These are phyloP conservation scores for Calypte anna DNA, from an alignment of 2,113 vertebrate genomes.

Conservation along the genomic window DNA sequence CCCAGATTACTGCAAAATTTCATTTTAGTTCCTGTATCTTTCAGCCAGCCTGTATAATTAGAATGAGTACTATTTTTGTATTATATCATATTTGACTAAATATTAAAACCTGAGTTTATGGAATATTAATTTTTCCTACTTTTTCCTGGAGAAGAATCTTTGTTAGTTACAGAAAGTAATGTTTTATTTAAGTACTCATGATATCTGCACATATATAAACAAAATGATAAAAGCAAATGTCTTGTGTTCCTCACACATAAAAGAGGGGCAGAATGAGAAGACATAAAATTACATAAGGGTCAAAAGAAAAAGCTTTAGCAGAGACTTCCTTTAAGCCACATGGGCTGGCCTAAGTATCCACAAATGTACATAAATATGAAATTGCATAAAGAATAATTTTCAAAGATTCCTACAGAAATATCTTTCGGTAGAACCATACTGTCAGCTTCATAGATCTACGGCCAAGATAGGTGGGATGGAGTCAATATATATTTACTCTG, in stretches of 20 bases:
- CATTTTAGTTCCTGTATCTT: not conserved
- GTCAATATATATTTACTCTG: not conserved
- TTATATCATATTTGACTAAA: not conserved
- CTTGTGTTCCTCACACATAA: not conserved
- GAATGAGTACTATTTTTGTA: not conserved
- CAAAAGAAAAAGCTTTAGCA: not conserved
- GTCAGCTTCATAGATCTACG: not conserved
- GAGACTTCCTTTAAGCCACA: not conserved
- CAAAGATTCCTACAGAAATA: not conserved
- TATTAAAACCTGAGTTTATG: not conserved
- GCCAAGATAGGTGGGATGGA: not conserved
- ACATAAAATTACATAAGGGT: not conserved
- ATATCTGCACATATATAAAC: not conserved
- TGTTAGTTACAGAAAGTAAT: not conserved
- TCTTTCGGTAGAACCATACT: not conserved
- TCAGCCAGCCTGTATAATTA: not conserved
- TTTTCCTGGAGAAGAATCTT: not conserved
- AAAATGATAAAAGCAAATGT: not conserved
- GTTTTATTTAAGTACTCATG: not conserved
- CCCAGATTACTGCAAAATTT: not conserved
- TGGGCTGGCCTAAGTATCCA: not conserved
- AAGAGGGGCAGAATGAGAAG: not conserved
- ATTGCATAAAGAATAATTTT: not conserved
- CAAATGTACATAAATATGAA: not conserved
- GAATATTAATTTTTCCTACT: not conserved